Conservation (phyloP, 2,113 vertebrate genomes). For the Ursus arctos region DNA sequence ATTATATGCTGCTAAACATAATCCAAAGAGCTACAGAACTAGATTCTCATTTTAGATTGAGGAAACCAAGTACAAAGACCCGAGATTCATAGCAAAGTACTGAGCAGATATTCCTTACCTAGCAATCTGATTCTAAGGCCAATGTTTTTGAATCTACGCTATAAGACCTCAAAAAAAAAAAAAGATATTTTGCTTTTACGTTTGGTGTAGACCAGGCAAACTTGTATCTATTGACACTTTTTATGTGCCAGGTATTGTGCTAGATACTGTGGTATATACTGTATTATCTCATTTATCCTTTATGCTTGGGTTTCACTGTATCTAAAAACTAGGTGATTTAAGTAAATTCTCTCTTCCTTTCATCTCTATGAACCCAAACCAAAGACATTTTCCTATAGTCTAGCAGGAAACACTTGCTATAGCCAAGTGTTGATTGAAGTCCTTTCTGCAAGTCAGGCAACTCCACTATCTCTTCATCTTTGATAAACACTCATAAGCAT, state of each 20-base stretch:
- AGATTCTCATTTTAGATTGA: not conserved
- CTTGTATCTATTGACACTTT: not conserved
- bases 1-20: slow-evolving; percentile 8
- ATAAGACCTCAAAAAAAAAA: not conserved
- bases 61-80: not conserved
- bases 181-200: not conserved
- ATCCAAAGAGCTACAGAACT: not conserved
- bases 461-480: not conserved
- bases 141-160: not conserved
- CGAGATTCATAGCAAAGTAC: not conserved
- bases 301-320: not conserved
- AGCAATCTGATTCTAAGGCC: not conserved
- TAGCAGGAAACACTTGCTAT: not conserved
- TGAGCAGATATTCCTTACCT: not conserved
- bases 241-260: not conserved
- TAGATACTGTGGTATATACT: not conserved
- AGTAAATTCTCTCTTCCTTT: not conserved
- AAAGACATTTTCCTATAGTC: not conserved
- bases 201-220: not conserved
- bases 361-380: not conserved
- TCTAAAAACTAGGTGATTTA: not conserved
- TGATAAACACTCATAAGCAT: not conserved
- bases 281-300: not conserved
- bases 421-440: not conserved
- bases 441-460: not conserved